Conservation (phyloP, 2,888 invertebrate species). For the Byasa hedistus region DNA sequence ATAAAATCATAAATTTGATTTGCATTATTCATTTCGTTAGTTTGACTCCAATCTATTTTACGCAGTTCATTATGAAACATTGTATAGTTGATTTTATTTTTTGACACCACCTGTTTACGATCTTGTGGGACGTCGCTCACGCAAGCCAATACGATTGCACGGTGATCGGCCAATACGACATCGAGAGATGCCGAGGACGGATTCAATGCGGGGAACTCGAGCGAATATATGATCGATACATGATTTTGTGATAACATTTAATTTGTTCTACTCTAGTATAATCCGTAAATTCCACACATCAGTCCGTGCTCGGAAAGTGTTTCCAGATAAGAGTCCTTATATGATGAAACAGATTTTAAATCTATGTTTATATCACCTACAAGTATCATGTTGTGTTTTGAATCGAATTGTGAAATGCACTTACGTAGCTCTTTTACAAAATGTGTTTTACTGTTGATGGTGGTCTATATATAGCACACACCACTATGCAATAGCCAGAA, state of each 20-base stretch:
- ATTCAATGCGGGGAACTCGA: slow-evolving; percentile 33
- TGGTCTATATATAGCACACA: background rate
- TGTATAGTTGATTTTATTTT: too few relatives aligned
- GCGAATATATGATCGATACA: slow-evolving; percentile 38
- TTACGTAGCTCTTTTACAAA: background rate
- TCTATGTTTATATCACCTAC: slow-evolving; percentile 30
- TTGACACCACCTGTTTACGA: too few relatives aligned
- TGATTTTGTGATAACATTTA: slow-evolving; percentile 33
- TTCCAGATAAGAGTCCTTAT: slow-evolving; percentile 24
- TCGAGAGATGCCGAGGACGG: slow-evolving; percentile 31
- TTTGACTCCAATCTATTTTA: too few relatives aligned
- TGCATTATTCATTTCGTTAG: too few relatives aligned
- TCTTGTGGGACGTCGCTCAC: too few relatives aligned
- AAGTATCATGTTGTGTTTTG: slow-evolving; percentile 13
- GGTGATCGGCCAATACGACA: slow-evolving; percentile 27
- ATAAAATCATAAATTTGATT: too few relatives aligned
- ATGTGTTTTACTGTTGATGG: background rate
- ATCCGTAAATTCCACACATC: too few relatives aligned
- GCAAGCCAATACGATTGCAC: slow-evolving; percentile 20
- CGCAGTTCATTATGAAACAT: too few relatives aligned
- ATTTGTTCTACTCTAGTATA: slow-evolving; percentile 33
- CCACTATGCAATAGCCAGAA: too few relatives aligned
- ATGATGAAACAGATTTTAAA: slow-evolving; percentile 22
- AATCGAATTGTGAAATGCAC: background rate
- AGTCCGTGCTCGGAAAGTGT: slow-evolving; percentile 27